Percentiles rank a stretch among this genome's conserved stretches.
Evolutionary conservation across 2,113 vertebrate species (phyloP).

Genomic region (Solea senegalensis): DNA sequence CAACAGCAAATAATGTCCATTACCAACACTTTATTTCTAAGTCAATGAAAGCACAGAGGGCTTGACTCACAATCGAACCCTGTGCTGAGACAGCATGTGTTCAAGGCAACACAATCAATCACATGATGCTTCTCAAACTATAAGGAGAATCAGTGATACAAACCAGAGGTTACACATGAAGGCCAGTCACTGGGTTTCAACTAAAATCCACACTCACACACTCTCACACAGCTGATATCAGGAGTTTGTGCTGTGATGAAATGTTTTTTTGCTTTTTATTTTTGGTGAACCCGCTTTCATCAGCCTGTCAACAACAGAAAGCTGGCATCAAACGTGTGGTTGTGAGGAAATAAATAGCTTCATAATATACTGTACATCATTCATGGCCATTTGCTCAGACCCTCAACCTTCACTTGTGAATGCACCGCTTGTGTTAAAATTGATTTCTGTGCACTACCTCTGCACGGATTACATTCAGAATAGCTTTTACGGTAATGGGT

Average conservation of each 20-base stretch:
- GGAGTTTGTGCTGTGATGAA: neutral
- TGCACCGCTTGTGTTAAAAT: too few species aligned
- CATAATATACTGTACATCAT: neutral
- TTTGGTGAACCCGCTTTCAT: neutral
- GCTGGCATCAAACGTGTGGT: neutral
- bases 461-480: neutral
- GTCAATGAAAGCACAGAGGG: constrained; percentile 10
- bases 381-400: neutral
- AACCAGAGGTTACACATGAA: constrained; percentile 36
- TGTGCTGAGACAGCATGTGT: constrained; percentile 15
- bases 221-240: neutral
- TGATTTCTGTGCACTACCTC: neutral
- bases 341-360: neutral
- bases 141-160: constrained; percentile 49
- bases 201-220: constrained; percentile 28
- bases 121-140: constrained; percentile 54
- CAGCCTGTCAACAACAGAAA: neutral
- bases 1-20: constrained; percentile 17
- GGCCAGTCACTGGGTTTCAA: constrained; percentile 10
- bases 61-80: constrained; percentile 19
- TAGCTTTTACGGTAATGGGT: neutral
- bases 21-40: constrained; percentile 29
- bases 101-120: constrained; percentile 54
- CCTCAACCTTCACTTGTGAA: neutral
- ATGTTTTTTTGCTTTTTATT: neutral